These are phyloP conservation scores for Pogonocichla stellata DNA, from an alignment of 2,113 vertebrate genomes.

Conservation along the genomic window DNA sequence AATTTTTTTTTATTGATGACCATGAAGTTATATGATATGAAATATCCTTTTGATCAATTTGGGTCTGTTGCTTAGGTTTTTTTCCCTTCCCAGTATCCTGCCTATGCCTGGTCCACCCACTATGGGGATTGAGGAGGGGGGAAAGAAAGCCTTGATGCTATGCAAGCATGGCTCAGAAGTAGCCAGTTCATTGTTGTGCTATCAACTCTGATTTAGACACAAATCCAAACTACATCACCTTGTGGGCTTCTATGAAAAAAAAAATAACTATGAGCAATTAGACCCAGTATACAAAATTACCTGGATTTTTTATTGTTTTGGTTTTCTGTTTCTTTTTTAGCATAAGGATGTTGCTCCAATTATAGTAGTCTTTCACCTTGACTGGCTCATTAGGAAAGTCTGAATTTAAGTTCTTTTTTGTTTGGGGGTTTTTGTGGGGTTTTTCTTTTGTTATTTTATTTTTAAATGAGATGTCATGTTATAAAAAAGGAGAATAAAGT, in stretches of 20 bases:
- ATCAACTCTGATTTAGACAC: not conserved
- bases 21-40: not conserved
- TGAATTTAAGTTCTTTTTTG: not conserved
- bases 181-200: not conserved
- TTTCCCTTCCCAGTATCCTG: not conserved
- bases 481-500: not conserved
- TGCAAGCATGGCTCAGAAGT: accelerated
- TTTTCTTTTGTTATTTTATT: not conserved
- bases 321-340: not conserved
- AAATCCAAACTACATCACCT: not conserved
- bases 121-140: accelerated
- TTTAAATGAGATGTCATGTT: not conserved
- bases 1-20: not conserved
- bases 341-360: not conserved
- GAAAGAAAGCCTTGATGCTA: not conserved
- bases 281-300: not conserved
- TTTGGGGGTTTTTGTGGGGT: accelerated
- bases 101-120: not conserved
- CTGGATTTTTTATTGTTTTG: not conserved
- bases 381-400: not conserved
- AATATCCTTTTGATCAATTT: not conserved
- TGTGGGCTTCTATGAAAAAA: not conserved
- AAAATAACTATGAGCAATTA: not conserved
- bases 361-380: not conserved
- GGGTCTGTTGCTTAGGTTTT: not conserved